Conservation (phyloP, 2,888 invertebrate genomes). For the Ecdyonurus torrentis region DNA sequence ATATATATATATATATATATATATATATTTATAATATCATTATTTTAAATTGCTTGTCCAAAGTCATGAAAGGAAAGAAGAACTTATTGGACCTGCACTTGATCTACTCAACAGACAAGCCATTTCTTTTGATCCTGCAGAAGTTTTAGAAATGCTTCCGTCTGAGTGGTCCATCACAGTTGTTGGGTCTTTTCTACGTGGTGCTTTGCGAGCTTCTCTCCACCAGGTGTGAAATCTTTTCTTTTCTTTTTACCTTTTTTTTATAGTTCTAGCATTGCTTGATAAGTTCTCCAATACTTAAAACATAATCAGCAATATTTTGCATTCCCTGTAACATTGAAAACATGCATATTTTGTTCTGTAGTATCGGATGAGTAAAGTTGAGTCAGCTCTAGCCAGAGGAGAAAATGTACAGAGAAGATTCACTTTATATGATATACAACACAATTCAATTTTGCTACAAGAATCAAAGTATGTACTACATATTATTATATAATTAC, state of each 20-base stretch:
- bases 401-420: slow-evolving; percentile 25
- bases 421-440: slow-evolving; percentile 21
- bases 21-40: too few relatives aligned
- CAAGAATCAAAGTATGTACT: slow-evolving; percentile 25
- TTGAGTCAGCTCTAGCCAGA: slow-evolving; percentile 25
- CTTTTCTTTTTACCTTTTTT: too few relatives aligned
- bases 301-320: too few relatives aligned
- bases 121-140: slow-evolving; percentile 28
- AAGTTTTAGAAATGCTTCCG: slow-evolving; percentile 24
- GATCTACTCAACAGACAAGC: slow-evolving; percentile 27
- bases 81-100: slow-evolving; percentile 25
- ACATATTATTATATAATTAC: not conserved
- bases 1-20: too few relatives aligned
- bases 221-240: slow-evolving; percentile 23
- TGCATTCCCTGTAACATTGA: too few relatives aligned
- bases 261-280: too few relatives aligned
- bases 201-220: slow-evolving; percentile 24
- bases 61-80: slow-evolving; percentile 21
- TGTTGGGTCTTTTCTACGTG: slow-evolving; percentile 25
- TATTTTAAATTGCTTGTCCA: too few relatives aligned
- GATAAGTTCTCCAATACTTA: too few relatives aligned
- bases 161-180: slow-evolving; percentile 28
- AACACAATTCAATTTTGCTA: slow-evolving; percentile 21
- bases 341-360: too few relatives aligned
- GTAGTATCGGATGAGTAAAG: slow-evolving; percentile 18